A percentile compares a stretch with the other conserved stretches of the same genome.
These are phyloP conservation scores for Harpalus rubripes DNA, from an alignment of 2,888 invertebrate genomes.

Conservation along the genomic window DNA sequence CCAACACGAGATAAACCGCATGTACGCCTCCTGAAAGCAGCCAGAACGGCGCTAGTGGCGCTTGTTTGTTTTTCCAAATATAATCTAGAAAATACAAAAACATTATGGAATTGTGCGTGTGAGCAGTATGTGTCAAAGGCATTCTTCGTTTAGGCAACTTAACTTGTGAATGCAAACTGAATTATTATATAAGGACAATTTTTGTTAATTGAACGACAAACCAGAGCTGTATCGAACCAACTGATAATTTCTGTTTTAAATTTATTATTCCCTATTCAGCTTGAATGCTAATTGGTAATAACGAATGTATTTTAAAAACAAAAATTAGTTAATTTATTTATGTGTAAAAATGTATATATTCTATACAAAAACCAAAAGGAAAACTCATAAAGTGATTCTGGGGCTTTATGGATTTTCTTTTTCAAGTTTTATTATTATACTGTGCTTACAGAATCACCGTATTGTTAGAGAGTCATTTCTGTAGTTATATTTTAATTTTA, in stretches of 20 bases:
- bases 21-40: slow-evolving; percentile 93
- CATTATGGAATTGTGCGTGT: slow-evolving; percentile 53
- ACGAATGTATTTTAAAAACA: slow-evolving; percentile 56
- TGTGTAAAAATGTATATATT: slow-evolving; percentile 66
- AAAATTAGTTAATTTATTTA: slow-evolving; percentile 64
- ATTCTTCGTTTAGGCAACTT: slow-evolving; percentile 38
- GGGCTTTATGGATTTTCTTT: slow-evolving; percentile 44
- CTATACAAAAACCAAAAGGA: slow-evolving; percentile 33
- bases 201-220: slow-evolving; percentile 48
- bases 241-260: slow-evolving; percentile 36
- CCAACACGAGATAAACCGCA: slow-evolving; percentile 93
- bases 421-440: slow-evolving; percentile 58
- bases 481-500: slow-evolving; percentile 54
- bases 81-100: slow-evolving; percentile 48
- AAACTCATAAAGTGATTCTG: slow-evolving; percentile 19
- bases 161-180: slow-evolving; percentile 48
- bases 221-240: slow-evolving; percentile 53
- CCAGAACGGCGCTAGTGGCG: slow-evolving; percentile 63
- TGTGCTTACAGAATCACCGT: slow-evolving; percentile 58
- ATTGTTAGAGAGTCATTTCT: slow-evolving; percentile 46
- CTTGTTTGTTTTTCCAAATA: slow-evolving; percentile 41
- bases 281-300: slow-evolving; percentile 51
- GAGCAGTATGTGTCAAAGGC: slow-evolving; percentile 51
- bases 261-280: slow-evolving; percentile 38
- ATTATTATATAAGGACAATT: slow-evolving; percentile 52